Base-by-base conservation (phyloP, 2,113 vertebrate genomes). In the Hyperopisus bebe region DNA sequence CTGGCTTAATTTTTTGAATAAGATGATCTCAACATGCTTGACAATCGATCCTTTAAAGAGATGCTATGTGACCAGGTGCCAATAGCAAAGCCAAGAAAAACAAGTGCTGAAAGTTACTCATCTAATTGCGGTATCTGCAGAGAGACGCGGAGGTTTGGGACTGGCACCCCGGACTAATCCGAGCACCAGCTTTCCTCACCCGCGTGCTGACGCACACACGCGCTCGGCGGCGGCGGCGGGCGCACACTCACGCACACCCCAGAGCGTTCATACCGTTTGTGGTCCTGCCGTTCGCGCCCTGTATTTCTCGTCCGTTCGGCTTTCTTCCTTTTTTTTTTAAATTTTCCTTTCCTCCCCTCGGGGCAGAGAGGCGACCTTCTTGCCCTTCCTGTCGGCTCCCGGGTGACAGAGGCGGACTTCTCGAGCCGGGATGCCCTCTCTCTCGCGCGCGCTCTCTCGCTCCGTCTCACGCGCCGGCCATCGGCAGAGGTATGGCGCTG, bases 271-370 rank as follows among this genome's bases (percentile, higher is more conserved):
- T 17, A 46, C 48, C 48, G 24, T 35, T 53, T 35, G 31, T 17
- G 50, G 48, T 86, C 47, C 21, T 39, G 50, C 46, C 21, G 48
- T 50, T 87, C 89, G 90, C 94, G 91, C 92, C 93, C 94, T 92
- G 90, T 90, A 89, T 91, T 91, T 93, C 91, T 90, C 39, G 48
- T 90, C 80, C 0, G 44, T 24, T 21, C 42, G 42, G 21, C 39
- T 21, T 11, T 42, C 21, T 44, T 47, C 27, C 0, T 24, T 44
- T 11, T 84, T 46, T 44, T 46, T 11, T 3, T n/a, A n/a, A n/a
- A 84, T 27, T 55, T 17, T 87, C 85, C 91, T 89, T 90, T 92
- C 24, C 80, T 84, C 46, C 82, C 31, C 74, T 21, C 62, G 77
- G 50, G 50, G 87, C 51, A 47, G 82, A 80, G 82, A 88, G 90